Conservation (phyloP, 2,797 vertebrate genomes). For the Limnodromus scolopaceus region DNA sequence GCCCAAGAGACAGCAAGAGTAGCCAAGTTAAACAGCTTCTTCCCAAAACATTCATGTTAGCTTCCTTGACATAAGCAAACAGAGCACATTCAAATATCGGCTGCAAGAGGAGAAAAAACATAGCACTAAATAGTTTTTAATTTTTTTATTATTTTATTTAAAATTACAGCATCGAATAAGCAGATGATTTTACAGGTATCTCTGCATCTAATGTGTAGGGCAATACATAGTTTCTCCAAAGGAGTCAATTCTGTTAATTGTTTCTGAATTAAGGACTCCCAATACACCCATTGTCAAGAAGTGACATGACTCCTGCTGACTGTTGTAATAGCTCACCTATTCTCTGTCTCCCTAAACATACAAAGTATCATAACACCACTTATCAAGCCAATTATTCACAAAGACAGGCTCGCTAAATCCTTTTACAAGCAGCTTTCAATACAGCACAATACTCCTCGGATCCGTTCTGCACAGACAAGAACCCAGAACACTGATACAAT, state of each 20-base stretch:
- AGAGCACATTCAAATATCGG: not conserved
- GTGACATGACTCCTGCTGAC: not conserved
- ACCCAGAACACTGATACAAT: not conserved
- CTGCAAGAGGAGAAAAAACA: not conserved
- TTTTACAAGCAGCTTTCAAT: not conserved
- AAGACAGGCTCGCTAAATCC: not conserved
- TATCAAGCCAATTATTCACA: not conserved
- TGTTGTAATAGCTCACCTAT: not conserved
- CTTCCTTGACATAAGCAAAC: not conserved
- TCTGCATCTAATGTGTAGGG: not conserved
- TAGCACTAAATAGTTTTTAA: not conserved
- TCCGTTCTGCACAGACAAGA: not conserved
- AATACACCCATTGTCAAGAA: not conserved
- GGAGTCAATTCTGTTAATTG: not conserved
- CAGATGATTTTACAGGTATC: not conserved
- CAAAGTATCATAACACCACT: not conserved
- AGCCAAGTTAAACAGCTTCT: conserved; percentile 19
- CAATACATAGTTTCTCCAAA: not conserved
- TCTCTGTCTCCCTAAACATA: not conserved
- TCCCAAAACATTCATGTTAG: not conserved
- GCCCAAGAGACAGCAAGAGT: not conserved
- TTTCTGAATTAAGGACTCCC: not conserved
- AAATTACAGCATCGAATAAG: not conserved
- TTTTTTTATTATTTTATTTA: not conserved
- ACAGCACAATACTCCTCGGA: not conserved